Evolutionary conservation across 2,113 vertebrate species (phyloP).

Genomic region (Oxygymnocypris stewartii): DNA sequence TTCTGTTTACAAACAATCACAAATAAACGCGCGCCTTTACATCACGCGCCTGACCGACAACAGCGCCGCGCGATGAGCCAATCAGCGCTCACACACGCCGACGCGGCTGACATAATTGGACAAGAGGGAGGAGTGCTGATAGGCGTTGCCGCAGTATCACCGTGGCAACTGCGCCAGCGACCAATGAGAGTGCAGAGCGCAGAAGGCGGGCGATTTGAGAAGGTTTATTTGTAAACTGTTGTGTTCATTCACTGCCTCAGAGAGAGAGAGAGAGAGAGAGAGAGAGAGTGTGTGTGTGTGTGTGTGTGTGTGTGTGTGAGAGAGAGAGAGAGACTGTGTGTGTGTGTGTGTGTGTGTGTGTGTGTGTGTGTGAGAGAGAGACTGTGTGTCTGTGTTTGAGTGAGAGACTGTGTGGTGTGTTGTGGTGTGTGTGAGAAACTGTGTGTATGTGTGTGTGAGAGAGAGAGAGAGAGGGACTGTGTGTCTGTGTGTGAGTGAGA

Average conservation of each 20-base stretch:
- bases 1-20: constrained; percentile 44
- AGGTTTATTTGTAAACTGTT: constrained; percentile 65
- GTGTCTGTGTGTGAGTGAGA: too few species aligned
- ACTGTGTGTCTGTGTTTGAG: too few species aligned
- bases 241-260: constrained; percentile 70
- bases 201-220: constrained; percentile 79
- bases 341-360: too few species aligned
- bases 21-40: constrained; percentile 63
- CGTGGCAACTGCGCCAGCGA: constrained; percentile 67
- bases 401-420: too few species aligned
- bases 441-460: too few species aligned
- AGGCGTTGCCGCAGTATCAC: constrained; percentile 71
- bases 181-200: constrained; percentile 67
- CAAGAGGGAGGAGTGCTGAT: constrained; percentile 65
- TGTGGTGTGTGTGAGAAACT: too few species aligned
- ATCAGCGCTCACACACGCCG: constrained; percentile 62
- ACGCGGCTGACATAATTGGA: constrained; percentile 62
- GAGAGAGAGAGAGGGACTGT: too few species aligned
- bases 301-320: too few species aligned
- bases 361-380: too few species aligned
- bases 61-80: constrained; percentile 65
- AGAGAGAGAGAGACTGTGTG: too few species aligned
- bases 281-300: too few species aligned
- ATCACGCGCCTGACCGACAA: constrained; percentile 73
- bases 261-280: neutral